Base-by-base conservation (phyloP, 2,888 invertebrate species). In the Pherbina coryleti region DNA sequence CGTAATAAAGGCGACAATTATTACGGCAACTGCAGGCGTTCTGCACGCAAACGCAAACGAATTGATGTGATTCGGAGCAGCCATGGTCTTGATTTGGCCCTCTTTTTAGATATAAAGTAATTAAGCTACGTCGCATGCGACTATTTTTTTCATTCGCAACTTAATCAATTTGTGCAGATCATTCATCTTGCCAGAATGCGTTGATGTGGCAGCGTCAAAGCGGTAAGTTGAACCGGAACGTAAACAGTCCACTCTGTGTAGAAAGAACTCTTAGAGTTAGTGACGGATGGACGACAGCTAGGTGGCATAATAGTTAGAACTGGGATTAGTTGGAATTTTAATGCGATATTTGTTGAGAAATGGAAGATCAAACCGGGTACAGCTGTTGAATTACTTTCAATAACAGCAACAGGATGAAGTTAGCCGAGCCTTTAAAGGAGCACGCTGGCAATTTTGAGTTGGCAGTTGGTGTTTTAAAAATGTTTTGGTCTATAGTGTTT, bases 1-100 rank as follows among this genome's bases (percentile, higher is more conserved):
- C 85, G 86, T 83, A 85, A 84, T 85, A 85, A 86, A 83, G 85
- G 85, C 84, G 85, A 86, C 86, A 85, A 85, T 84, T 83, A 82
- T 78, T 69, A 74, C 73, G n/a, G 53, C 62, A 22, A 71, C 62
- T 66, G 62, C 53, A 37, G 37, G 37, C 22, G 44, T 19, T 57
- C 34, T 25, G 37, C 34, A 17, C 17, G 49, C 49, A 51, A 22
- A 31, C 60, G 60, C 22, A 62, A 5, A 25, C 2, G 34, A 25
- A 25, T 19, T 37, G 14, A 31, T 37, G 67, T 19, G 28, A 62
- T 64, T 25, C 66, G 64, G 34, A n/a, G 22, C 69, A 44, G 69
- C 57, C 22, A 44, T 22, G 64, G 37, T 71, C 55, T 55, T 37
- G 17, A 55, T 53, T 75, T 66, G 64, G 22, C 49, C 25, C 31